Conservation (phyloP, 1,140 invertebrate species). For the Heliconius nattereri region DNA sequence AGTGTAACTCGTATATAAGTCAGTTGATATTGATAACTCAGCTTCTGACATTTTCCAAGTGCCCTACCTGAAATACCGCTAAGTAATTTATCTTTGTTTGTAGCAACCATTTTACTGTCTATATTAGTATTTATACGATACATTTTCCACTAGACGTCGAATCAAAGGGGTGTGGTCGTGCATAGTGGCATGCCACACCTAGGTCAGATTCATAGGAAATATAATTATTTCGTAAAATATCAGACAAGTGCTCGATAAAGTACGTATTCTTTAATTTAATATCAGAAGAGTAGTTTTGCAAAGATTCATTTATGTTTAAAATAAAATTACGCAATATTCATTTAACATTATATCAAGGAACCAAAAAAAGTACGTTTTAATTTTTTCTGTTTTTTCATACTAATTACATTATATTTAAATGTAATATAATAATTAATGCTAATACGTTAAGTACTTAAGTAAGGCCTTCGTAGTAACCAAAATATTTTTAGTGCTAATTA, state of each 20-base stretch:
- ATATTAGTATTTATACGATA: conserved; percentile 5
- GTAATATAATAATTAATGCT: no score
- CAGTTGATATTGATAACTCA: background rate
- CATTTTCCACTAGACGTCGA: conserved; percentile 10
- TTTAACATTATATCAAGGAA: no score
- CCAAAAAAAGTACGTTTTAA: no score
- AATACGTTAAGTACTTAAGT: no score
- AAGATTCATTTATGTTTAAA: no score
- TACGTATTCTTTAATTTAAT: no score
- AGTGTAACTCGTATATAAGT: background rate
- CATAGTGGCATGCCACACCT: conserved; percentile 19
- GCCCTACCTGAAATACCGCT: background rate
- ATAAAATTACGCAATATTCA: no score
- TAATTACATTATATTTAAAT: no score
- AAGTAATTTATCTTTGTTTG: conserved; percentile 20
- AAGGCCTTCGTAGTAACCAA: no score
- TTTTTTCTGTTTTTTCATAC: no score
- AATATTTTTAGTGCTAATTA: no score
- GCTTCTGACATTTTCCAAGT: background rate
- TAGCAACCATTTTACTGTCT: conserved; percentile 14
- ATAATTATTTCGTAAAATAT: background rate
- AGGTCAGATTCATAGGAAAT: background rate
- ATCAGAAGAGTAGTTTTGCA: background rate
- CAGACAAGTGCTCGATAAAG: background rate
- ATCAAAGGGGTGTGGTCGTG: conserved; percentile 22